Percentiles rank a stretch among this genome's conserved stretches.
Conservation (phyloP, 1,140 invertebrate species). For the Drosophila pachea region DNA sequence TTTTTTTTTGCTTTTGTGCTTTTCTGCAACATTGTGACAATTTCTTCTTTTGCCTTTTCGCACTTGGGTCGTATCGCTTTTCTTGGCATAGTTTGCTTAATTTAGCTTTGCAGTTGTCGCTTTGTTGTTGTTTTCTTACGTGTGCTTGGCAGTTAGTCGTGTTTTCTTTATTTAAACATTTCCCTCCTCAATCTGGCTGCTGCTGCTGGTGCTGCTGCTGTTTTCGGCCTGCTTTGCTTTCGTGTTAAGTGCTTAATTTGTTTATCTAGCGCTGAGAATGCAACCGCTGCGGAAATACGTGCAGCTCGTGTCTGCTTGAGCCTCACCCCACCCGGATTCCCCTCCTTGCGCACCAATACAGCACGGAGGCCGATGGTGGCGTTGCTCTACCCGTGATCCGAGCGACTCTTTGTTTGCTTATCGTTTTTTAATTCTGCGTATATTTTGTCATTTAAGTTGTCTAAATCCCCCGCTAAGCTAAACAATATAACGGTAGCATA, state of each 20-base stretch:
- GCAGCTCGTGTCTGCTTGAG: constrained; percentile 25
- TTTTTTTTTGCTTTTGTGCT: constrained; percentile 25
- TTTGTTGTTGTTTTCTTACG: constrained; percentile 33
- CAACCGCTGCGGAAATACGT: constrained; percentile 71
- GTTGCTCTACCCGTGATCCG: not conserved
- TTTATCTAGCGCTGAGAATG: constrained; percentile 59
- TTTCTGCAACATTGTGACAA: constrained; percentile 70
- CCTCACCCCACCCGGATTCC: not conserved
- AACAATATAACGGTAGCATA: not conserved
- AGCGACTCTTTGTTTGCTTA: constrained; percentile 45
- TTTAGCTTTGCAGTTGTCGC: not conserved
- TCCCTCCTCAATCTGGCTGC: constrained; percentile 8
- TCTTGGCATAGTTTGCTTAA: constrained; percentile 1
- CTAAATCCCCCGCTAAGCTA: constrained; percentile 14
- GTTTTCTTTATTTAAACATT: constrained; percentile 40
- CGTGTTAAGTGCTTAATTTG: constrained; percentile 59
- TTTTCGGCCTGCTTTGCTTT: constrained; percentile 36
- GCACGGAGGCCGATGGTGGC: not conserved
- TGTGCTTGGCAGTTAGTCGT: constrained; percentile 25
- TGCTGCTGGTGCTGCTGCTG: constrained; percentile 14
- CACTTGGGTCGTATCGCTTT: constrained; percentile 34
- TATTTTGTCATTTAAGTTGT: constrained; percentile 40
- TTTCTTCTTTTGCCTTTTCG: constrained; percentile 50
- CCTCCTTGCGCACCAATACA: not conserved
- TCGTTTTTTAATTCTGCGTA: constrained; percentile 65